Evolutionary conservation across 1,140 invertebrate genomes (phyloP), one percentile per base, ranked within the genome.

Genomic region (Drusus annulatus): DNA sequence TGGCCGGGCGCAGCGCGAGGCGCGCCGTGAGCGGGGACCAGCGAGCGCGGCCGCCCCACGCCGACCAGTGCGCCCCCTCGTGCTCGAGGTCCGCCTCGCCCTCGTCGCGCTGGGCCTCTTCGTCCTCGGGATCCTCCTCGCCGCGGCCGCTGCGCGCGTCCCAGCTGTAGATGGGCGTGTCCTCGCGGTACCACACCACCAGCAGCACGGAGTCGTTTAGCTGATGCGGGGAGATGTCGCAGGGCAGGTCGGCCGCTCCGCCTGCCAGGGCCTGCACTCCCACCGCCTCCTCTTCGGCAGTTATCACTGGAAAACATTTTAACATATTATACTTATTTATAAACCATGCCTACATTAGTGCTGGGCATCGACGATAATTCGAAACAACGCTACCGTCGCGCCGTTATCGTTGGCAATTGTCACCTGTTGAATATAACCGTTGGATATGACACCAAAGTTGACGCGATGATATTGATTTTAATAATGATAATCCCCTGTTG

Each of bases 161-260:
- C 86, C 84, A 92, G 91, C 91, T 92, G 85, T 92, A 92, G 81
- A 92, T 91, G 74, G 91, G 91, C 68, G 90, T 86, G 86, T 92
- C 91, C 83, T 91, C 90, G 83, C 91, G 91, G 79, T 92, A 92
- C 91, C 91, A 92, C 36, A 92, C 91, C 71, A 92, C 91, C 21
- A 92, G 87, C 21, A 92, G 85, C 19, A 91, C 86, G 36, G 89
- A 88, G 84, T 92, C 91, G 19, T 90, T 88, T 8, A 89, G 86
- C 76, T 90, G 86, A 71, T 89, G 89, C 60, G 90, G 89, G 71
- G 88, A 89, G 78, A 91, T 91, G 87, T 92, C 91, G 84, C 91
- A 92, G 63, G 91, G 91, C 79, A 92, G 88, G 81, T 90, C 90
- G 21, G 90, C 90, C 78, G 90, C 87, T 62, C 90, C 90, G 5